phyloP scores from a whole-genome alignment of 2,113 vertebrate genomes.

The Pseudorectes ferrugineus region DNA sequence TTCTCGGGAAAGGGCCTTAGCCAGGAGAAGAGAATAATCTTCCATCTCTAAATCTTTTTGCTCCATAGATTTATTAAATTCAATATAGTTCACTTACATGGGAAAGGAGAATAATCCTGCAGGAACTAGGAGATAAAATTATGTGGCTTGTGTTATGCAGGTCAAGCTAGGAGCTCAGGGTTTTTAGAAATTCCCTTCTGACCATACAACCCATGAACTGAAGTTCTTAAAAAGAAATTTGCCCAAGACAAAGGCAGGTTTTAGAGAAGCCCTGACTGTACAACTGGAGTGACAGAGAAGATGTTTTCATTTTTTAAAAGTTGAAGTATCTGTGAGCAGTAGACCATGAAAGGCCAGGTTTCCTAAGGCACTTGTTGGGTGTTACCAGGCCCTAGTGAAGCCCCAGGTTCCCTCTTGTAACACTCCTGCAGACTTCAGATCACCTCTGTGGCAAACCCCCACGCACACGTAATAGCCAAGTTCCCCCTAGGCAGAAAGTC shows the following conservation, averaged over 20 bases:
- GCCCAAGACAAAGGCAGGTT: not conserved
- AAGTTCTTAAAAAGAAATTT: not conserved
- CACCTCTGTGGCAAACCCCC: not conserved
- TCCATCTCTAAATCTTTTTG: conserved; percentile 9
- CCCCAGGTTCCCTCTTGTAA: not conserved
- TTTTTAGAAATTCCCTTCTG: conserved; percentile 5
- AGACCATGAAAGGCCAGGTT: not conserved
- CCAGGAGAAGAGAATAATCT: not conserved
- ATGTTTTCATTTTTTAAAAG: not conserved
- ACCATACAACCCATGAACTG: not conserved
- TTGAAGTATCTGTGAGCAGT: not conserved
- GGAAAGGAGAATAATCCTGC: not conserved
- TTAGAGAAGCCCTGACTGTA: not conserved
- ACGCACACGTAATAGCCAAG: not conserved
- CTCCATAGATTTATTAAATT: not conserved
- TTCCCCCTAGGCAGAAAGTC: not conserved
- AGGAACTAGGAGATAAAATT: not conserved
- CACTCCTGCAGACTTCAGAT: not conserved
- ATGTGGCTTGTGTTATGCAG: not conserved
- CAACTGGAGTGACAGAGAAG: not conserved
- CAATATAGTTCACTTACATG: not conserved
- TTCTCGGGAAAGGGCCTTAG: not conserved
- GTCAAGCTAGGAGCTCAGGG: not conserved
- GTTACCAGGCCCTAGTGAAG: not conserved
- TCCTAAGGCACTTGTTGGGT: not conserved